Evolutionary conservation across 2,888 invertebrate genomes (phyloP), one percentile per base, ranked within the genome.

Genomic region (Eupsilia transversa): DNA sequence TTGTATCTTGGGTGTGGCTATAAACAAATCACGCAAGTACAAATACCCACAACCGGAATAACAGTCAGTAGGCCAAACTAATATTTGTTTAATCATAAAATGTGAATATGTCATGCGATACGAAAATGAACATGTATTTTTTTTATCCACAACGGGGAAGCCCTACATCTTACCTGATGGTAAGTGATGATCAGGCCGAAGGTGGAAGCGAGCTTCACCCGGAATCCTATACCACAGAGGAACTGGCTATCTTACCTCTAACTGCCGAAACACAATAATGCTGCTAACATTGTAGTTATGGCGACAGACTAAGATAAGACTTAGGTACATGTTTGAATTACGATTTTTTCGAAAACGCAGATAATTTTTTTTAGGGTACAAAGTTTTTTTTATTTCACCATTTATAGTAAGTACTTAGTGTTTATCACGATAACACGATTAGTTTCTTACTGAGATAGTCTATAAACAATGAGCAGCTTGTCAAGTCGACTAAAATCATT

Each of bases 71-170:
- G 78, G 77, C 14, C 82, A 63, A 61, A 56, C 77, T 33, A 78
- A 78, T 61, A 78, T 78, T 81, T 30, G 54, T 43, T 63, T 67
- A 61, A 81, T 81, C 66, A 60, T 81, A 77, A 59, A 57, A 67
- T 30, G 67, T 74, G 82, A 79, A 68, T 65, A 17, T 76, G 75
- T 69, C 78, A 72, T 63, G 60, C 30, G 52, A 61, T 75, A 54
- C n/a, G 80, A 49, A 59, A 46, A 74, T 59, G 74, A 78, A 78
- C 27, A 68, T 12, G 17, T 14, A n/a, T n/a, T n/a, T n/a, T n/a
- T n/a, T n/a, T n/a, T n/a, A n/a, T n/a, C n/a, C n/a, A n/a, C n/a
- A n/a, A n/a, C n/a, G n/a, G n/a, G n/a, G n/a, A n/a, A n/a, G n/a
- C n/a, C n/a, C n/a, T n/a, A n/a, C n/a, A n/a, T n/a, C n/a, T n/a